Evolutionary conservation across 64 coral and sea anemone genomes (phyloP).

Genomic region (Dendrophyllia cribrosa): DNA sequence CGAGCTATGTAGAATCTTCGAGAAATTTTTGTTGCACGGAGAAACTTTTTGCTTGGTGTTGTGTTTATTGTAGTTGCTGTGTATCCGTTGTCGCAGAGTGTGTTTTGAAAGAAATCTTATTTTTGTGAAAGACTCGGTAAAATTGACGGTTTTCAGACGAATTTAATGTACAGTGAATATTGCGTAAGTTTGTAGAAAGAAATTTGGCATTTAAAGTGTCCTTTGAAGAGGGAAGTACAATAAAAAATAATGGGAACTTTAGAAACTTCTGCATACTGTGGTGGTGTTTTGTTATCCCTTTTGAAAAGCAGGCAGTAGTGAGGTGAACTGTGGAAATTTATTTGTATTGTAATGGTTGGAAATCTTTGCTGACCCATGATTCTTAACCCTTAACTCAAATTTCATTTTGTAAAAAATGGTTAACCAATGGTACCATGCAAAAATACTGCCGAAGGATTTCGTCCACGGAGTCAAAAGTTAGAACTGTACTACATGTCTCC

Average conservation of each 20-base stretch:
- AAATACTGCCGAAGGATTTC: too few relatives aligned
- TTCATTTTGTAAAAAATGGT: too few relatives aligned
- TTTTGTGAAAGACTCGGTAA: background rate
- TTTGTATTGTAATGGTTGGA: too few relatives aligned
- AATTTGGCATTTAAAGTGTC: background rate
- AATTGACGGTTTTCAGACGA: background rate
- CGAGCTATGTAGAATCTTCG: too few relatives aligned
- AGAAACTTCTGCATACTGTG: background rate
- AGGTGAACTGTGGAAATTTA: too few relatives aligned
- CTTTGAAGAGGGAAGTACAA: background rate
- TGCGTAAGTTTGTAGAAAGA: constrained; percentile 8
- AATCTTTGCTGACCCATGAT: too few relatives aligned
- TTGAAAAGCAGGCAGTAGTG: too few relatives aligned
- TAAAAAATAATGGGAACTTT: background rate
- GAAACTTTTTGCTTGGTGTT: background rate
- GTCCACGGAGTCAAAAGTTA: too few relatives aligned
- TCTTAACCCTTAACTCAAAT: too few relatives aligned
- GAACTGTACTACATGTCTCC: too few relatives aligned
- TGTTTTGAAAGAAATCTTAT: background rate
- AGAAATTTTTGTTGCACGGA: background rate
- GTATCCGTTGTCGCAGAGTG: background rate
- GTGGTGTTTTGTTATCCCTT: too few relatives aligned
- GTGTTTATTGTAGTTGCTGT: background rate
- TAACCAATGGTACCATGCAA: too few relatives aligned
- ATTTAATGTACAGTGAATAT: constrained; percentile 48